Evolutionary conservation across 1,140 invertebrate genomes (phyloP).

Genomic region (Antheraea mylitta): DNA sequence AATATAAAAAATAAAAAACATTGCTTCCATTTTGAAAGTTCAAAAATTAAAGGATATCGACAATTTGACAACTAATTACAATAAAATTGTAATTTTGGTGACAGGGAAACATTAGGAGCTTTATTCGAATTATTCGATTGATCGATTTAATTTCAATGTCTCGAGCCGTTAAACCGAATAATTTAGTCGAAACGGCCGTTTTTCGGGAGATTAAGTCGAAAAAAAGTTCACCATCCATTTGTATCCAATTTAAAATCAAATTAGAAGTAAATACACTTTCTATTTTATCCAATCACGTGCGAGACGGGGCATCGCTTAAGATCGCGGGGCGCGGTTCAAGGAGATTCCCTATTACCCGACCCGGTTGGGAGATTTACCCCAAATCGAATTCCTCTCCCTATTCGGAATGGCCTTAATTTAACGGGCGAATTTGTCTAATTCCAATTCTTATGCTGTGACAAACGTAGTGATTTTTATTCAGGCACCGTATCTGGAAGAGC

Average conservation of each 20-base stretch:
- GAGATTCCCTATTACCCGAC: conserved; percentile 51
- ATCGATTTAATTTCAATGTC: conserved; percentile 42
- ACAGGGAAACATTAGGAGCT: background rate
- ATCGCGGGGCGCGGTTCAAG: conserved; percentile 33
- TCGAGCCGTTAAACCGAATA: conserved; percentile 39
- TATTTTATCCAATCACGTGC: conserved; percentile 61
- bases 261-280: conserved; percentile 66
- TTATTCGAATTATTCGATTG: conserved; percentile 21
- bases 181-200: conserved; percentile 33
- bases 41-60: too few relatives aligned
- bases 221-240: conserved; percentile 51
- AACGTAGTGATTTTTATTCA: conserved; percentile 72
- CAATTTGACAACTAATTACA: background rate
- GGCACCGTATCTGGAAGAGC: conserved; percentile 33
- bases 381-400: conserved; percentile 61
- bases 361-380: conserved; percentile 56
- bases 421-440: conserved; percentile 73
- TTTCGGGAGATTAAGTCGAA: conserved; percentile 40
- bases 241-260: conserved; percentile 69
- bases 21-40: too few relatives aligned
- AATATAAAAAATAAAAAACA: too few relatives aligned
- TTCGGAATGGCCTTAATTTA: conserved; percentile 68
- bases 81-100: background rate
- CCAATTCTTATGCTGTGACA: conserved; percentile 70
- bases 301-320: conserved; percentile 37